Base-by-base conservation (phyloP, 2,113 vertebrate genomes). In the Phoxinus phoxinus region DNA sequence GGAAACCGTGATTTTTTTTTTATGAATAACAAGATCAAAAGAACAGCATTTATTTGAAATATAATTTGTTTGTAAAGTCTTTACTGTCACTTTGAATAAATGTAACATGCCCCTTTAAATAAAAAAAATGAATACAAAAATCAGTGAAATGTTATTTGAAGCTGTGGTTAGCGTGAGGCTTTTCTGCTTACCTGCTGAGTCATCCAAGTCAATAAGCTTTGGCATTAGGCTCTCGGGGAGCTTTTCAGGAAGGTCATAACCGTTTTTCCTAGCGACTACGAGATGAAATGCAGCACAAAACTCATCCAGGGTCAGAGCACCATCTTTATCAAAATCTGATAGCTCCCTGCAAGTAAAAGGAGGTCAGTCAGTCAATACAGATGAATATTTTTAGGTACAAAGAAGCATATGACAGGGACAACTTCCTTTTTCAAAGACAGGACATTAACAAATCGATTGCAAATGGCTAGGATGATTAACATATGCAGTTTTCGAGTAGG, bases 261-360 rank as follows among this genome's bases (percentile, higher is more conserved):
- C 97, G 65, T 99, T 99, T 93, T 99, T 99, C 89, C 98, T 95
- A 88, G 98, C 98, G 88, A 99, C 98, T 67, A 99, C 98, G 86
- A 99, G 94, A 92, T 99, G 98, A 93, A 99, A 99, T 77, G 98
- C 98, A 73, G 98, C 98, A 88, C 98, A 99, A 93, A 99, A 99
- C 91, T 99, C 98, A 7, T 99, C 98, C 94, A 99, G 92, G 69
- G 98, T 99, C 93, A 99, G 92, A 0, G 97, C 97, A 74, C 98
- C 98, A 83, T 99, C 98, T 95, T 99, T 99, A 93, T 99, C 98
- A 90, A 99, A 99, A 94, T 99, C 98, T 86, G 98, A 99, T 78
- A 99, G 94, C 88, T 99, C 98, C 98, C 98, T 99, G 89, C 13
- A 77, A 89, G 25, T 51, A 15, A n/a, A 51, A 87, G 71, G 35